Evolutionary conservation across 2,113 vertebrate genomes (phyloP).

Genomic region (Melanerpes formicivorus): DNA sequence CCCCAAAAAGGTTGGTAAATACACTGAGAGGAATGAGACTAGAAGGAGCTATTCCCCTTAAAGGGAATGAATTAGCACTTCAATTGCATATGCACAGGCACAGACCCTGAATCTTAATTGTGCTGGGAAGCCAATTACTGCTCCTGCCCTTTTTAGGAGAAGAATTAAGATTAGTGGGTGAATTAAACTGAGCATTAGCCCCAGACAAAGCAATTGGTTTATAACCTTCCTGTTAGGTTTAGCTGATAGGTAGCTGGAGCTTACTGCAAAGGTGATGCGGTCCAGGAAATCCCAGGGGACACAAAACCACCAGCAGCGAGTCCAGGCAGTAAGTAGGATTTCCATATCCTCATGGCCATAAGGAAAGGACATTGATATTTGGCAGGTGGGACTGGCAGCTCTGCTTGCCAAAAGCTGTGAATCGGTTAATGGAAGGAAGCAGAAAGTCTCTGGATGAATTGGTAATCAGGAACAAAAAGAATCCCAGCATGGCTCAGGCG

Average conservation of each 20-base stretch:
- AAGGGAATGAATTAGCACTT: not conserved
- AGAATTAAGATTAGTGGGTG: not conserved
- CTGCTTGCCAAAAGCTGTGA: not conserved
- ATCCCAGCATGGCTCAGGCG: no score
- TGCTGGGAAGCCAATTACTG: not conserved
- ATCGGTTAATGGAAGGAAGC: not conserved
- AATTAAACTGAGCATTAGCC: constrained; percentile 4
- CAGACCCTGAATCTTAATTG: not conserved
- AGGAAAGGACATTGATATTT: not conserved
- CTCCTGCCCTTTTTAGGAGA: not conserved
- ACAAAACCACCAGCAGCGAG: not conserved
- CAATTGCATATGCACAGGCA: not conserved
- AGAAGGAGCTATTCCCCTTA: not conserved
- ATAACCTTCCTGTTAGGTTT: not conserved
- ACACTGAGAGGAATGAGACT: not conserved
- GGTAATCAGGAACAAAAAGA: no score
- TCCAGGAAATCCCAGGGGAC: not conserved
- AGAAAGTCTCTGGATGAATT: not conserved
- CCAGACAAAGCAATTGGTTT: not conserved
- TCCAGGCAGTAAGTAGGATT: not conserved
- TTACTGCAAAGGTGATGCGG: not conserved
- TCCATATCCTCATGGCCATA: not conserved
- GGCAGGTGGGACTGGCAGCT: not conserved
- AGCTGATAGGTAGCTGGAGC: not conserved
- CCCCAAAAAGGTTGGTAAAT: not conserved